Percentiles rank a stretch among this genome's conserved stretches.
phyloP scores from a whole-genome alignment of 2,888 invertebrate species.

The Diaprepes abbreviatus region DNA sequence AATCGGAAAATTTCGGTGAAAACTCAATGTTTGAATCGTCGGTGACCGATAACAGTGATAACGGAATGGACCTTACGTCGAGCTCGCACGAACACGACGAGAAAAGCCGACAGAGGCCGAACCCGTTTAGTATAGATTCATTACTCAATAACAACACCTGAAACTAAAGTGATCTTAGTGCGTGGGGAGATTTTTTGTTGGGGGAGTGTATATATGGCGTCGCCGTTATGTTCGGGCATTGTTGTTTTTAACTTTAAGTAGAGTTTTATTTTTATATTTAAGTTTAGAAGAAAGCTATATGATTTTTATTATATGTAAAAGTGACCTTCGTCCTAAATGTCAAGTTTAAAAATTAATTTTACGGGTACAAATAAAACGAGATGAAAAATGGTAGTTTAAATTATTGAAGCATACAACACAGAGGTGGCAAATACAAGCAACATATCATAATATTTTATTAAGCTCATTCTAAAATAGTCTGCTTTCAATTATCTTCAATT shows the following conservation, averaged over 20 bases:
- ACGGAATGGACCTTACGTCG: slow-evolving; percentile 68
- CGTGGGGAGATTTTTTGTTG: slow-evolving; percentile 5
- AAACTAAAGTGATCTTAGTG: slow-evolving; percentile 10
- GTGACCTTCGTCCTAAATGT: background rate
- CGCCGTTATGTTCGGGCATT: slow-evolving; percentile 29
- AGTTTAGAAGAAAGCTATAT: background rate
- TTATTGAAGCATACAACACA: background rate
- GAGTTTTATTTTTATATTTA: slow-evolving; percentile 18
- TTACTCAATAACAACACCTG: slow-evolving; percentile 74
- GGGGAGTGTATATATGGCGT: slow-evolving; percentile 21
- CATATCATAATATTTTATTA: too few species aligned
- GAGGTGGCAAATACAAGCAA: too few species aligned
- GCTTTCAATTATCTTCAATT: too few species aligned
- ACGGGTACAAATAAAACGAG: background rate
- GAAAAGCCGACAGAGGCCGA: slow-evolving; percentile 74
- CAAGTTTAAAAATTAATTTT: background rate
- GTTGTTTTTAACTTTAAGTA: slow-evolving; percentile 15
- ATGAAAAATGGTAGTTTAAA: background rate
- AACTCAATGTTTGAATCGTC: slow-evolving; percentile 61
- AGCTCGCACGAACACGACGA: slow-evolving; percentile 65
- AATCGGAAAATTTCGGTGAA: slow-evolving; percentile 75
- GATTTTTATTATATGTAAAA: background rate
- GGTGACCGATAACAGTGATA: slow-evolving; percentile 57
- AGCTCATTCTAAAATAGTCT: too few species aligned
- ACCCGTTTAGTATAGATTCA: slow-evolving; percentile 93